These are phyloP conservation scores for Trialeurodes vaporariorum DNA, from an alignment of 1,140 invertebrate genomes.

Conservation along the genomic window DNA sequence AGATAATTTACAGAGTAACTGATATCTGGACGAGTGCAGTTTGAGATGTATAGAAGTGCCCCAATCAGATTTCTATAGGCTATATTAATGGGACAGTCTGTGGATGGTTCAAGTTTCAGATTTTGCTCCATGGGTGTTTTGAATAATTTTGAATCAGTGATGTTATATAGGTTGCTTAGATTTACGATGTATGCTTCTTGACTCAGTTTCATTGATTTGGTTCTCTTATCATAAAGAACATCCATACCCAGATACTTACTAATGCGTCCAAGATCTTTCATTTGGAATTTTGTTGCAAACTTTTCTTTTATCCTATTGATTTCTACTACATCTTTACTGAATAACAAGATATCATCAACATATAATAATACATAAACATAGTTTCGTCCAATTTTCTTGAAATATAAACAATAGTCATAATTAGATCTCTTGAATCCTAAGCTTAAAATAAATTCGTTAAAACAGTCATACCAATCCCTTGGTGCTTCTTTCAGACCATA, in stretches of 20 bases:
- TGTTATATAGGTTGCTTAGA: neutral
- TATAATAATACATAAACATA: too few species aligned
- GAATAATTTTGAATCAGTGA: slow-evolving; percentile 1
- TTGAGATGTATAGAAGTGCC: slow-evolving; percentile 1
- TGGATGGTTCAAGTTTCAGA: slow-evolving; percentile 1
- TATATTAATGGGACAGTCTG: neutral
- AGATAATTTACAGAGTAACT: slow-evolving; percentile 5
- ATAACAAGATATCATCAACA: slow-evolving; percentile 7
- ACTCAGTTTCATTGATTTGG: slow-evolving; percentile 3
- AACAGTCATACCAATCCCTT: slow-evolving; percentile 7
- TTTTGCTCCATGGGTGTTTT: slow-evolving; percentile 5
- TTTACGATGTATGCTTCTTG: neutral
- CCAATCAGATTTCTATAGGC: slow-evolving; percentile 1
- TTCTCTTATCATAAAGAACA: neutral
- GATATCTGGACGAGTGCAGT: neutral
- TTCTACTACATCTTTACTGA: neutral
- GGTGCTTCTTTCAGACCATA: slow-evolving; percentile 8
- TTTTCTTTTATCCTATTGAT: slow-evolving; percentile 1
- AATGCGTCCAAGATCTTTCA: slow-evolving; percentile 4
- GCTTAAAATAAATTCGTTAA: slow-evolving; percentile 8
- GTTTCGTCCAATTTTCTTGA: too few species aligned
- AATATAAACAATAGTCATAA: too few species aligned
- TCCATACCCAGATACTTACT: slow-evolving; percentile 10
- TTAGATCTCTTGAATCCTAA: neutral
- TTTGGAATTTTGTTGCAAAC: slow-evolving; percentile 5